Conservation (phyloP, 2,888 invertebrate genomes). For the Sialis lutaria region DNA sequence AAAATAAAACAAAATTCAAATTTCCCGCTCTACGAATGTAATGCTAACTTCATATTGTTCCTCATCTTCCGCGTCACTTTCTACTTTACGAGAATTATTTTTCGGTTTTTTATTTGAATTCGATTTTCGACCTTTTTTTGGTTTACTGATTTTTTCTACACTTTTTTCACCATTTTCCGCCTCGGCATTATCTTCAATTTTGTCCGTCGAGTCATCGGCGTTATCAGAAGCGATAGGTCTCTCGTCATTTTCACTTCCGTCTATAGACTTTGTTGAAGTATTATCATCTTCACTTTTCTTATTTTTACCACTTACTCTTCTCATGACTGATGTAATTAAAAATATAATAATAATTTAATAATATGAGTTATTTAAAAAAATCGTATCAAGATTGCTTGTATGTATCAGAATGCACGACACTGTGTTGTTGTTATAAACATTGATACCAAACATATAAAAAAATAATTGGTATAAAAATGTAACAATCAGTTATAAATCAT, state of each 20-base stretch:
- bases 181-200: slow-evolving; percentile 11
- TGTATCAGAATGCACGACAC: no score
- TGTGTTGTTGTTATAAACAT: no score
- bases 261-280: slow-evolving; percentile 11
- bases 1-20: slow-evolving; percentile 4
- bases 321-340: slow-evolving; percentile 14
- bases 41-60: not conserved
- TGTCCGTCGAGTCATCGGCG: slow-evolving; percentile 13
- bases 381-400: no score
- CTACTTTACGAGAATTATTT: not conserved
- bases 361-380: no score
- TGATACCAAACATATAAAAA: no score
- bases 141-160: slow-evolving; percentile 11
- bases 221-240: slow-evolving; percentile 15
- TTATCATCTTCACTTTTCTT: slow-evolving; percentile 16
- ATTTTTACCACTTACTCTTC: slow-evolving; percentile 21
- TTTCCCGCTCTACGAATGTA: not conserved
- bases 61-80: not conserved
- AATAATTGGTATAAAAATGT: no score
- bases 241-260: slow-evolving; percentile 14
- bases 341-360: not conserved
- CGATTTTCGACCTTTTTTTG: slow-evolving; percentile 11
- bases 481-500: no score
- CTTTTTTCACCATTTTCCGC: slow-evolving; percentile 14
- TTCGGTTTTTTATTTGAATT: slow-evolving; percentile 2